Conservation (phyloP, 2,113 vertebrate species). For the Pontoporia blainvillei region DNA sequence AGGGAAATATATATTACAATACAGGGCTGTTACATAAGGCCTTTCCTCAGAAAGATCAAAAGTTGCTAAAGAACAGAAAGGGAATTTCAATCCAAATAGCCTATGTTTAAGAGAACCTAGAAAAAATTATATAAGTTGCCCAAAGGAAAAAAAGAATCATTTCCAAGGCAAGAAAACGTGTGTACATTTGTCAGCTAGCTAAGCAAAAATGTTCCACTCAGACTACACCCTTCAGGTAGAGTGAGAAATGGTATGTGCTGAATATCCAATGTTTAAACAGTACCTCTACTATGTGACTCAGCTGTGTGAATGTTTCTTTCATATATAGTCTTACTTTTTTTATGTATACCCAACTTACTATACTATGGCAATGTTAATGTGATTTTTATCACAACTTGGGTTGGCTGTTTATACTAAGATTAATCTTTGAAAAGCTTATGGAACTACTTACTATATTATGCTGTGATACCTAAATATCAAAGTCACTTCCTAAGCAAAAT, state of each 20-base stretch:
- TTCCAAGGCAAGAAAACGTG: constrained; percentile 35
- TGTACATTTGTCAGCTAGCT: constrained; percentile 41
- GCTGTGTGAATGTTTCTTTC: constrained; percentile 33
- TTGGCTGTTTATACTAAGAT: constrained; percentile 8
- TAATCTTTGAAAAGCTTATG: constrained; percentile 30
- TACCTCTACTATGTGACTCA: background rate
- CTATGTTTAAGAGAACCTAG: constrained; percentile 28
- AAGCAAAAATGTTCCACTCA: constrained; percentile 44
- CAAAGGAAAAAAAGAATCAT: constrained; percentile 39
- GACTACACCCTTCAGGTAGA: constrained; percentile 12
- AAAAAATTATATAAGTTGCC: constrained; percentile 29
- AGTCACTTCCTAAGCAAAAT: constrained; percentile 17
- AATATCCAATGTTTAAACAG: background rate
- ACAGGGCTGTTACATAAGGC: background rate
- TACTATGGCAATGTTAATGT: background rate
- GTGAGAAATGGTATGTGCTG: constrained; percentile 20
- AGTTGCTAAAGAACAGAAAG: constrained; percentile 33
- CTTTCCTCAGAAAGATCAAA: constrained; percentile 38
- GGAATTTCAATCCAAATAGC: constrained; percentile 28
- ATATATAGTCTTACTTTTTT: background rate
- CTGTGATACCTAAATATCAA: constrained; percentile 7
- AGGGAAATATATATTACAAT: constrained; percentile 13
- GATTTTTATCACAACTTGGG: constrained; percentile 38
- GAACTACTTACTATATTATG: constrained; percentile 2
- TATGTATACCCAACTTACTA: background rate